Base-by-base conservation (phyloP, 2,113 vertebrate genomes). In the Typhlomys cinereus region DNA sequence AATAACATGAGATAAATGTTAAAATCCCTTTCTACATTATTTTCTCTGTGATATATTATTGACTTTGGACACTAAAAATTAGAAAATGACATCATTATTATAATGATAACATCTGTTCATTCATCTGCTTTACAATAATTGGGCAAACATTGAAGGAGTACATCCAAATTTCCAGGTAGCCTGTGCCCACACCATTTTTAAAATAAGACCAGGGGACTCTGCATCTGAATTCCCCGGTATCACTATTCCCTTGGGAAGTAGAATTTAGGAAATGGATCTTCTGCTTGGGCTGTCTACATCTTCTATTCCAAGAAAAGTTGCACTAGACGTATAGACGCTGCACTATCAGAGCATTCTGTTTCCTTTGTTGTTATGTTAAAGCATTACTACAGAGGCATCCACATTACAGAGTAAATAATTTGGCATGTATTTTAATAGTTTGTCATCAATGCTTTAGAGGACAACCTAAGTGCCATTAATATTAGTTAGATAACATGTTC, bases 1-100 rank as follows among this genome's bases (percentile, higher is more conserved):
- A 95, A 82, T 71, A 64, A 69, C 46, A 67, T 82, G 69, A 71
- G 84, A 20, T 86, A 89, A 91, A 91, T 92, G 73, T 50, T 27
- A 50, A 1, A 8, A 78, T 83, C 11, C 6, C 29, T 91, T 95
- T 82, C 44, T 73, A 44, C 85, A 80, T 62, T 94, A 67, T 91
- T 87, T 84, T 85, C 36, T 59, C 15, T 89, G 10, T 73, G 34
- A 85, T 54, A 66, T 89, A 92, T 66, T 76, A 34, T 85, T 91
- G 74, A 86, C 61, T 85, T 74, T 75, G 74, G 66, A 18, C 34
- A 48, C 87, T 91, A 84, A 44, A 75, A 5, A 69, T 93, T 94
- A 36, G 36, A 85, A 90, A 50, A 67, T 87, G 73, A n/a, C 23
- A 89, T 82, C 17, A 69, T 36, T 86, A 5, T 59, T 93, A 27